These are phyloP conservation scores for Halcyon senegalensis DNA, from an alignment of 2,113 vertebrate genomes.

Conservation along the genomic window DNA sequence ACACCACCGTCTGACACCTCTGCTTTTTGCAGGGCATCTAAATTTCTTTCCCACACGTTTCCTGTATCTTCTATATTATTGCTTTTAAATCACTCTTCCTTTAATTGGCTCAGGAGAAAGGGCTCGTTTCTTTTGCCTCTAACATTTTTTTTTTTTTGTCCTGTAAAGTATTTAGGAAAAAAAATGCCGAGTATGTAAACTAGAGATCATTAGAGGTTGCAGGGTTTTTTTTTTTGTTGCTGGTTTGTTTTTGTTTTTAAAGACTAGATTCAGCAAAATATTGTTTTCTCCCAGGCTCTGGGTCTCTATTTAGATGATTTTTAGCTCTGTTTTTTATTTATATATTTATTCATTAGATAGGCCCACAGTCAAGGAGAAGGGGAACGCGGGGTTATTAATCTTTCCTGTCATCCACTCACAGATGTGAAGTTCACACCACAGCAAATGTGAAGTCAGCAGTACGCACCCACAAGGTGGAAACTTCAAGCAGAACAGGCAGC, in stretches of 20 bases:
- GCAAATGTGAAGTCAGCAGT: constrained; percentile 98
- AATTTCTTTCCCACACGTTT: not conserved
- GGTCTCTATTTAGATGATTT: constrained; percentile 86
- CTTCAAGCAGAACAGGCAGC: constrained; percentile 79
- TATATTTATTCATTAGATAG: constrained; percentile 84
- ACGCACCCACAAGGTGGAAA: constrained; percentile 86
- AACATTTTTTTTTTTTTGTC: constrained; percentile 40
- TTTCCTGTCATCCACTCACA: constrained; percentile 97
- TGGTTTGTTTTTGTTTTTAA: constrained; percentile 34
- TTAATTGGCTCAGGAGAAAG: constrained; percentile 32
- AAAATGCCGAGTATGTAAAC: constrained; percentile 80
- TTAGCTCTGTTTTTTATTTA: constrained; percentile 74
- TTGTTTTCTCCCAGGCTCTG: constrained; percentile 85
- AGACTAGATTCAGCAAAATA: constrained; percentile 90
- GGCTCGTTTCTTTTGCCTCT: constrained; percentile 44
- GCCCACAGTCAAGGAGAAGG: constrained; percentile 81
- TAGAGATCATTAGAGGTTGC: constrained; percentile 80
- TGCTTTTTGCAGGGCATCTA: not conserved
- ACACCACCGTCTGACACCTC: not conserved
- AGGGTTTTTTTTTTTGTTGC: not conserved
- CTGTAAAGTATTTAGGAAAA: constrained; percentile 67
- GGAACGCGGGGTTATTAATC: constrained; percentile 92
- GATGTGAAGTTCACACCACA: constrained; percentile 94
- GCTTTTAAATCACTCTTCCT: not conserved
- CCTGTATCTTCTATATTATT: not conserved